Evolutionary conservation across 2,888 invertebrate species (phyloP).

Genomic region (Mimachlamys varia): DNA sequence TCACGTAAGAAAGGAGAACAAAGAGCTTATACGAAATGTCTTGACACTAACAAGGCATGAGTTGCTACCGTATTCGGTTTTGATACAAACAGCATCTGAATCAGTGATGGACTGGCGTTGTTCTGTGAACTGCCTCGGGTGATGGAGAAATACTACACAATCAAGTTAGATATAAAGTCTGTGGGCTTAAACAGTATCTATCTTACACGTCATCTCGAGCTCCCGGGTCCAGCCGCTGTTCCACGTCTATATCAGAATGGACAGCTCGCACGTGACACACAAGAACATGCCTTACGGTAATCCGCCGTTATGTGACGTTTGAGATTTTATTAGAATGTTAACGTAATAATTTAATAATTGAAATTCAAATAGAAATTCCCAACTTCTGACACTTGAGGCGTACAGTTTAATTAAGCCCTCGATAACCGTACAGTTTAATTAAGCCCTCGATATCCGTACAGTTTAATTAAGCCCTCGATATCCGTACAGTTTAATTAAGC

Average conservation of each 20-base stretch:
- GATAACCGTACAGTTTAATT: too few species aligned
- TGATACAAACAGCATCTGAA: not conserved
- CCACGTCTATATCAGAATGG: not conserved
- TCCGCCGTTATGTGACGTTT: not conserved
- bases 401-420: too few species aligned
- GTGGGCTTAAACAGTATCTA: not conserved
- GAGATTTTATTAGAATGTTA: too few species aligned
- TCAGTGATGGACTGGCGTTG: not conserved
- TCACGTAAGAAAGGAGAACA: not conserved
- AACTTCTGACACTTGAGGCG: too few species aligned
- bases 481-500: too few species aligned
- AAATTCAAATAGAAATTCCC: too few species aligned
- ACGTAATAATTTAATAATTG: too few species aligned
- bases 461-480: too few species aligned
- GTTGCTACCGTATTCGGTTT: not conserved
- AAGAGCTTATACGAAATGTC: not conserved
- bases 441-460: too few species aligned
- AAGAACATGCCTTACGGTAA: not conserved
- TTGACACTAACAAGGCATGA: not conserved
- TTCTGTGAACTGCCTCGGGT: not conserved
- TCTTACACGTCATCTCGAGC: not conserved
- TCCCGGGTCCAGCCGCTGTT: too few species aligned
- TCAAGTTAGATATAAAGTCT: not conserved
- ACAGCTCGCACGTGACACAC: not conserved
- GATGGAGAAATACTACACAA: not conserved